These are phyloP conservation scores for Halocynthia roretzi DNA, from an alignment of 23 tunicate genomes.

Conservation along the genomic window DNA sequence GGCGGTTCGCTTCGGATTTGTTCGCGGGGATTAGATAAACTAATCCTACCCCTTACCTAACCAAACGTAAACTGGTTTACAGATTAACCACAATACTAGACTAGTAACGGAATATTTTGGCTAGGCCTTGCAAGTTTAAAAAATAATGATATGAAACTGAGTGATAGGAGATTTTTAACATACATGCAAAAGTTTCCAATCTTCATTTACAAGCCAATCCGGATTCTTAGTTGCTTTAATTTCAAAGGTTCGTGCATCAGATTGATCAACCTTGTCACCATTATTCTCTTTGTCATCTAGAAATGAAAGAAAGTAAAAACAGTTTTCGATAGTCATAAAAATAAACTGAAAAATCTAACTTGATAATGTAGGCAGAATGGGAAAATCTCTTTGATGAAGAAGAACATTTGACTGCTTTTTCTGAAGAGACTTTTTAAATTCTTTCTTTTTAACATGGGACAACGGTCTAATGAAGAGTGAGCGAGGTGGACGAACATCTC, in stretches of 20 bases:
- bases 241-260: neutral
- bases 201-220: constrained; percentile 85
- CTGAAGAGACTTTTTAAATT: neutral
- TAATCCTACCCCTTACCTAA: no score
- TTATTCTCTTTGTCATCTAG: constrained; percentile 7
- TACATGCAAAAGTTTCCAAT: constrained; percentile 76
- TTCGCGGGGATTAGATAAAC: no score
- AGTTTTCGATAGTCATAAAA: neutral
- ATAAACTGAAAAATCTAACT: neutral
- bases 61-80: no score
- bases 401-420: no score
- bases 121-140: no score
- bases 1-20: no score
- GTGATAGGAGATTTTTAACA: no score
- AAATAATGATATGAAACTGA: no score
- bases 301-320: neutral
- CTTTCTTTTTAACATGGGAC: constrained; percentile 17
- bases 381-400: no score
- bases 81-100: no score
- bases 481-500: constrained; percentile 49
- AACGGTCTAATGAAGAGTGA: constrained; percentile 68
- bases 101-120: no score
- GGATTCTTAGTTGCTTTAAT: constrained; percentile 9
- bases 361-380: neutral
- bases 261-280: neutral